These are phyloP conservation scores for Enteromius mattozi DNA, from an alignment of 2,797 vertebrate genomes.

Conservation along the genomic window DNA sequence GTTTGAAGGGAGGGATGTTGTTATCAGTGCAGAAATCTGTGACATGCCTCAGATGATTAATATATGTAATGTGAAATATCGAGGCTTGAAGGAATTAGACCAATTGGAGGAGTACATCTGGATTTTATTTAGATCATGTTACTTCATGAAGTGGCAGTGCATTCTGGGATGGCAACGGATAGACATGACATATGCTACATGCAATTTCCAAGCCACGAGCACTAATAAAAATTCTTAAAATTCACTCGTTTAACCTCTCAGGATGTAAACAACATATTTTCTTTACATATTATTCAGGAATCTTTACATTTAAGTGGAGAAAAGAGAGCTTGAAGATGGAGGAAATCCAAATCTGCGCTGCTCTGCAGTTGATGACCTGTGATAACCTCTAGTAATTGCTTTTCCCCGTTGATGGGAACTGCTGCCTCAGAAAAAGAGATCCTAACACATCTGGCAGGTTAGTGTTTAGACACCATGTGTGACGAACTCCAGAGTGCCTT, in stretches of 20 bases:
- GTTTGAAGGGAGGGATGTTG: slow-evolving; percentile 66
- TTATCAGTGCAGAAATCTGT: slow-evolving; percentile 78
- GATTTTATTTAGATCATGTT: slow-evolving; percentile 79
- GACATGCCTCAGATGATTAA: slow-evolving; percentile 78
- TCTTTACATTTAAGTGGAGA: slow-evolving; percentile 80
- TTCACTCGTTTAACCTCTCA: slow-evolving; percentile 59
- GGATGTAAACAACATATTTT: slow-evolving; percentile 41
- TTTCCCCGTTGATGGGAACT: slow-evolving; percentile 85
- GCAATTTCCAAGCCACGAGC: slow-evolving; percentile 67
- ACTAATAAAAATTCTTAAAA: slow-evolving; percentile 70
- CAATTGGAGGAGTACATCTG: slow-evolving; percentile 77
- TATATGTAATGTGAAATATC: slow-evolving; percentile 77
- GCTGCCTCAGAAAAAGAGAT: slow-evolving; percentile 74
- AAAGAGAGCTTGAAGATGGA: slow-evolving; percentile 76
- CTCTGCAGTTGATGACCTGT: slow-evolving; percentile 88
- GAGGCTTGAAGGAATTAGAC: slow-evolving; percentile 69
- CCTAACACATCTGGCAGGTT: slow-evolving; percentile 82
- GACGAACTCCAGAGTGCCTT: slow-evolving; percentile 91
- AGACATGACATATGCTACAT: slow-evolving; percentile 74
- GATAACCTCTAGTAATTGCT: slow-evolving; percentile 96
- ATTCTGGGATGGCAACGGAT: slow-evolving; percentile 74
- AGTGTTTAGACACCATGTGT: slow-evolving; percentile 87
- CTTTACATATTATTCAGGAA: slow-evolving; percentile 73
- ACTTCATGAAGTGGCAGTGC: slow-evolving; percentile 74
- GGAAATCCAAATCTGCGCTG: slow-evolving; percentile 80